Evolutionary conservation across 2,888 invertebrate genomes (phyloP).

Genomic region (Melanargia galathea): DNA sequence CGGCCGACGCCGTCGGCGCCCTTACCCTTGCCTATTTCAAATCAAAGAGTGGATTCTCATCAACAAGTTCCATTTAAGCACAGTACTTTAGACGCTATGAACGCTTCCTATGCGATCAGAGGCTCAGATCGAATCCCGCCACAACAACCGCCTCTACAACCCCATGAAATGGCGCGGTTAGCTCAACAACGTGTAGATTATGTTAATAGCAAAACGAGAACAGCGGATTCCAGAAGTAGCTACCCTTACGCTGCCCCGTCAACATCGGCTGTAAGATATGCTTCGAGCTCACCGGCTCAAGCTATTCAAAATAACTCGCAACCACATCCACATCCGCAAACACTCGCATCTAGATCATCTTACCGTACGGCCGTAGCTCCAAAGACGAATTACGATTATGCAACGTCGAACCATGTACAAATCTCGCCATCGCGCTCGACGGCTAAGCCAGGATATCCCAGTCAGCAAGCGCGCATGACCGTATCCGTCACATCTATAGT

Average conservation of each 20-base stretch:
- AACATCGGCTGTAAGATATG: conserved; percentile 64
- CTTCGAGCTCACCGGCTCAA: conserved; percentile 56
- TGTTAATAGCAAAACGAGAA: conserved; percentile 53
- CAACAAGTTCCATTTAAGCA: conserved; percentile 67
- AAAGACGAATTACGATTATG: conserved; percentile 66
- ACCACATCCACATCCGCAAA: conserved; percentile 25
- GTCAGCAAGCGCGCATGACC: conserved; percentile 73
- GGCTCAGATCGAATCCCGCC: conserved; percentile 63
- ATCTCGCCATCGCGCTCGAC: conserved; percentile 65
- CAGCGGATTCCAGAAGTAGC: conserved; percentile 57
- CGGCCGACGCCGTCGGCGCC: conserved; percentile 58
- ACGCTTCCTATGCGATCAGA: conserved; percentile 60
- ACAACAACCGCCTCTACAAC: conserved; percentile 57
- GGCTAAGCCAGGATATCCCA: conserved; percentile 66
- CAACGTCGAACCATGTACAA: conserved; percentile 60
- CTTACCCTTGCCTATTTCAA: conserved; percentile 61
- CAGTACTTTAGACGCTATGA: conserved; percentile 57
- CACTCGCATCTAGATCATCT: conserved; percentile 54
- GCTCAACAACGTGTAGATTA: conserved; percentile 61
- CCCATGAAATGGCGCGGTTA: conserved; percentile 59
- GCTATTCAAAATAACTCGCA: conserved; percentile 58
- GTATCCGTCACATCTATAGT: conserved; percentile 77
- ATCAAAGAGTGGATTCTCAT: conserved; percentile 65
- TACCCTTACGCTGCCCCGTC: conserved; percentile 68
- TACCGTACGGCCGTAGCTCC: conserved; percentile 61